These are phyloP conservation scores for Caenorhabditis inopinata DNA, from an alignment of 1,140 invertebrate species.

Conservation along the genomic window DNA sequence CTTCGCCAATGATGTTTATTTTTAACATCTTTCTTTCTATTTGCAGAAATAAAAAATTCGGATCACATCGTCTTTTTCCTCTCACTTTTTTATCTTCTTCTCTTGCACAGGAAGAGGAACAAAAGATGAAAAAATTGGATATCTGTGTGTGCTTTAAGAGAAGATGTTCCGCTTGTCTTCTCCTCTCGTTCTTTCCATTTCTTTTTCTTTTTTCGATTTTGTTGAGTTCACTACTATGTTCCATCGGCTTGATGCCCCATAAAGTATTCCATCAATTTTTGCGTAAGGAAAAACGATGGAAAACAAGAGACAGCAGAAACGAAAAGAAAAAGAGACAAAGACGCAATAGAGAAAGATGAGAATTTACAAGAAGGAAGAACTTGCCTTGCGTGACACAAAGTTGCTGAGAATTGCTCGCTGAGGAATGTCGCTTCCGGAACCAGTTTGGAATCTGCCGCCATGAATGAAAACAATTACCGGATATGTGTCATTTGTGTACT, in stretches of 20 bases:
- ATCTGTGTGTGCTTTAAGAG: not conserved
- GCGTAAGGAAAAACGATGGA: not conserved
- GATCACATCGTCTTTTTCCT: not conserved
- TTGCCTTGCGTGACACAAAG: slow-evolving; percentile 81
- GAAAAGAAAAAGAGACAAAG: not conserved
- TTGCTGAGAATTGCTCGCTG: slow-evolving; percentile 65
- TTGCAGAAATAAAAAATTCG: not conserved
- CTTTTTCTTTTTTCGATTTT: not conserved
- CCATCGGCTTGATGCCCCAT: slow-evolving; percentile 5
- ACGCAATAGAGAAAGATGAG: slow-evolving; percentile 79
- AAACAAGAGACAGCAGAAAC: not conserved
- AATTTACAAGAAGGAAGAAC: slow-evolving; percentile 95
- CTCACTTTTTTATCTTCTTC: not conserved
- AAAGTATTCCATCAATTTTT: slow-evolving; percentile 13
- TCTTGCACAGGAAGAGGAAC: not conserved
- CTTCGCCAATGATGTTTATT: not conserved
- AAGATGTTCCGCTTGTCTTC: not conserved
- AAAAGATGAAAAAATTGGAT: not conserved
- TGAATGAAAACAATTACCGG: slow-evolving; percentile 65
- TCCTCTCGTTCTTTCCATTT: not conserved
- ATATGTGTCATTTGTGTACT: slow-evolving; percentile 67
- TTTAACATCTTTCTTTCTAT: not conserved
- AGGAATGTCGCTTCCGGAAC: slow-evolving; percentile 57
- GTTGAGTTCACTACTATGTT: not conserved
- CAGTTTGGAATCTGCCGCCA: slow-evolving; percentile 63